Conservation (phyloP, 2,888 invertebrate species). For the Arenicola marina region DNA sequence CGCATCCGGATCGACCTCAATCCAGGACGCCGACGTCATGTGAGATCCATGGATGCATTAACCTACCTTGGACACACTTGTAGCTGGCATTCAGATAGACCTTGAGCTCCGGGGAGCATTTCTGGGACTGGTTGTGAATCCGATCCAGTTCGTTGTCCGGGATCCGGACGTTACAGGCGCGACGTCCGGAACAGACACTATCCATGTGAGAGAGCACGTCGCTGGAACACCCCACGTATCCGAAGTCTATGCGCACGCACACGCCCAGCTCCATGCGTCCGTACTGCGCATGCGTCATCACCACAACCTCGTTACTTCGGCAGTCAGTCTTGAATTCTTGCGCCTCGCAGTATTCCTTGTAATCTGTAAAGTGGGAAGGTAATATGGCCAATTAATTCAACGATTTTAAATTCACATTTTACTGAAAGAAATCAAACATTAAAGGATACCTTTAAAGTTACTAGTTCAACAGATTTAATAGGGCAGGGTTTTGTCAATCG, state of each 20-base stretch:
- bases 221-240: neutral
- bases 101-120: neutral
- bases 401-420: too few relatives aligned
- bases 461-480: too few relatives aligned
- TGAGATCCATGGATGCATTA: too few relatives aligned
- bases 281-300: neutral
- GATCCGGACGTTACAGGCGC: neutral
- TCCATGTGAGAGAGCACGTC: neutral
- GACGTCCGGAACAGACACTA: neutral
- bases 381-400: too few relatives aligned
- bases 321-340: neutral
- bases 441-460: too few relatives aligned
- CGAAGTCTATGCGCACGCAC: neutral
- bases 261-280: neutral
- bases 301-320: neutral
- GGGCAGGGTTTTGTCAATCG: too few relatives aligned
- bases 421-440: too few relatives aligned
- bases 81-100: conserved; percentile 3
- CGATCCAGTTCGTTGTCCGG: neutral
- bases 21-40: too few relatives aligned
- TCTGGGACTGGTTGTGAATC: neutral
- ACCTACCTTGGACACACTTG: neutral
- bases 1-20: too few relatives aligned
- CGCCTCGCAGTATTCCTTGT: conserved; percentile 1
- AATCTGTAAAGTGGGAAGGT: too few relatives aligned